phyloP scores from a whole-genome alignment of 2,113 vertebrate species.

The Neolamprologus variostigma region DNA sequence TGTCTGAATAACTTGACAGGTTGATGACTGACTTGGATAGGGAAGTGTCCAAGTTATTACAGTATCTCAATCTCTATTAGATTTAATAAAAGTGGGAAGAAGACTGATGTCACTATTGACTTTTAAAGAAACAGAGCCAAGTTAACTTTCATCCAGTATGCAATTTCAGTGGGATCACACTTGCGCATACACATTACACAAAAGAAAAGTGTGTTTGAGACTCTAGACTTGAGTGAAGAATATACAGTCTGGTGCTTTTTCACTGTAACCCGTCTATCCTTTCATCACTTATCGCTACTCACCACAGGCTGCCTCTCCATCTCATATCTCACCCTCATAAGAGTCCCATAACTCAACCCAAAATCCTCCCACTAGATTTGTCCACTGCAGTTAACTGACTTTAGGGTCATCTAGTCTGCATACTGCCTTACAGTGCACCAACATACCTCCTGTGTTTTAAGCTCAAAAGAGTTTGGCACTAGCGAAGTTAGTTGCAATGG shows the following conservation, averaged over 20 bases:
- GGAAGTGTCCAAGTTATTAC: constrained; percentile 15
- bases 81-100: constrained; percentile 29
- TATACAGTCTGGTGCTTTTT: not conserved
- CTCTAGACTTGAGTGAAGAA: not conserved
- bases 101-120: constrained; percentile 48
- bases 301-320: constrained; percentile 7
- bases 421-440: not conserved
- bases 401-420: not conserved
- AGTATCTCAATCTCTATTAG: constrained; percentile 38
- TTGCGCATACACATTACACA: not conserved
- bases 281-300: constrained; percentile 1
- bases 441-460: not conserved
- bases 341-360: not conserved
- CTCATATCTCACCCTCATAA: constrained; percentile 28
- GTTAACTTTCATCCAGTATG: not conserved
- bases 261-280: not conserved
- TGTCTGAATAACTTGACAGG: constrained; percentile 30
- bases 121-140: not conserved
- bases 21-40: constrained; percentile 14
- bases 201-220: not conserved
- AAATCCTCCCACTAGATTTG: constrained; percentile 21
- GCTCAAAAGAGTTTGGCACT: not conserved
- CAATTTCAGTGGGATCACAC: not conserved
- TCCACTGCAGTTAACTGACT: not conserved
- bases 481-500: not conserved